Conservation (phyloP, 2,888 invertebrate genomes). For the Drosophila mercatorum region DNA sequence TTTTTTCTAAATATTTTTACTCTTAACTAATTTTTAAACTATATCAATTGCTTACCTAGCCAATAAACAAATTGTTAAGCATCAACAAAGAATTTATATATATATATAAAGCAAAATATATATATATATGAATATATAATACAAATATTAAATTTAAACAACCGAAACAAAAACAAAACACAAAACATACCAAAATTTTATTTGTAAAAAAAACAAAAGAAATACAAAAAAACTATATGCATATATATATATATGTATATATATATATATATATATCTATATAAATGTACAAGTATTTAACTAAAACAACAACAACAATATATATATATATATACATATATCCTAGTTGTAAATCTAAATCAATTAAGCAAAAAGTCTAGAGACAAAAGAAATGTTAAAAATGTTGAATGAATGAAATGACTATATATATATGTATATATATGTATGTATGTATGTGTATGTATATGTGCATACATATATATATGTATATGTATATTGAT, state of each 20-base stretch:
- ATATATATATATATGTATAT: conserved; percentile 15
- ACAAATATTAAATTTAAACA: conserved; percentile 23
- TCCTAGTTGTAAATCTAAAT: conserved; percentile 32
- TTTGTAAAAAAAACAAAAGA: conserved; percentile 28
- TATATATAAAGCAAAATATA: background rate
- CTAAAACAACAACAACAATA: background rate
- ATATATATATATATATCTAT: conserved; percentile 13
- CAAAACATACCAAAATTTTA: conserved; percentile 74
- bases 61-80: conserved; percentile 49
- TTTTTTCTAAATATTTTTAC: conserved; percentile 7
- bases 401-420: conserved; percentile 20
- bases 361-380: conserved; percentile 48
- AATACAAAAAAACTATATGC: conserved; percentile 30
- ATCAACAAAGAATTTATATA: conserved; percentile 65
- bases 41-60: conserved; percentile 60
- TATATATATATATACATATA: background rate
- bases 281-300: conserved; percentile 54
- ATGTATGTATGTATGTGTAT: conserved; percentile 17
- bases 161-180: conserved; percentile 45
- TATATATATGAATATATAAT: conserved; percentile 32
- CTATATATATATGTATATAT: conserved; percentile 5
- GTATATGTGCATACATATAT: conserved; percentile 23
- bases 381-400: conserved; percentile 37
- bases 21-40: conserved; percentile 18
- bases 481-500: conserved; percentile 23